phyloP scores from a whole-genome alignment of 2,888 invertebrate genomes.

The Baronia brevicornis region DNA sequence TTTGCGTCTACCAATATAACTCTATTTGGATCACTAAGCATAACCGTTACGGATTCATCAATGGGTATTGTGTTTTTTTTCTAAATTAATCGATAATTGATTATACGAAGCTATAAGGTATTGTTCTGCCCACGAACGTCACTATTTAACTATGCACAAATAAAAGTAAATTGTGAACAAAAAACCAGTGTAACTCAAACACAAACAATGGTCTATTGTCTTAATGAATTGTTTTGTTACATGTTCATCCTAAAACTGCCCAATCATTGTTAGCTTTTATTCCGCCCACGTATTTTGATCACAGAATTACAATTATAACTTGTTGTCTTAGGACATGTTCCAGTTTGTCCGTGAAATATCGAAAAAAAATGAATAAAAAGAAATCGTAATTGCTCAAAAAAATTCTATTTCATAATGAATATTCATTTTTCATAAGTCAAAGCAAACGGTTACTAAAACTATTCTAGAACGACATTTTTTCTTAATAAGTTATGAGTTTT shows the following conservation, averaged over 20 bases:
- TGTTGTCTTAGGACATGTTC: conserved; percentile 16
- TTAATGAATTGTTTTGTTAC: conserved; percentile 60
- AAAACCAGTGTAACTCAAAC: conserved; percentile 40
- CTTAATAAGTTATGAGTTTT: too few relatives aligned
- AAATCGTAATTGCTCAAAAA: too few relatives aligned
- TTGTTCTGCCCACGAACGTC: conserved; percentile 42
- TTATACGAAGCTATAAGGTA: conserved; percentile 22
- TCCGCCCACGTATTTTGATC: conserved; percentile 51
- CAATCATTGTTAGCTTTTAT: conserved; percentile 54
- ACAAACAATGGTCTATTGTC: conserved; percentile 66
- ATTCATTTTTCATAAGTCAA: too few relatives aligned
- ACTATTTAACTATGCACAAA: conserved; percentile 27
- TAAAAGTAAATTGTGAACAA: conserved; percentile 49
- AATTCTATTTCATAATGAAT: too few relatives aligned
- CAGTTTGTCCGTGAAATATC: not conserved
- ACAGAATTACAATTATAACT: conserved; percentile 32
- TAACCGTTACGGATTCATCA: conserved; percentile 22
- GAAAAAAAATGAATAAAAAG: too few relatives aligned
- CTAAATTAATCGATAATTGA: conserved; percentile 24
- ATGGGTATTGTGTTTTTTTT: conserved; percentile 22
- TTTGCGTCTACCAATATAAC: too few relatives aligned
- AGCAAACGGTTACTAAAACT: too few relatives aligned
- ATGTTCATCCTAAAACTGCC: conserved; percentile 47
- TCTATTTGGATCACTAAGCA: conserved; percentile 14
- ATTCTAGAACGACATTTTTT: too few relatives aligned